Evolutionary conservation across 1,140 invertebrate genomes (phyloP).

Genomic region (Seison nebaliae): DNA sequence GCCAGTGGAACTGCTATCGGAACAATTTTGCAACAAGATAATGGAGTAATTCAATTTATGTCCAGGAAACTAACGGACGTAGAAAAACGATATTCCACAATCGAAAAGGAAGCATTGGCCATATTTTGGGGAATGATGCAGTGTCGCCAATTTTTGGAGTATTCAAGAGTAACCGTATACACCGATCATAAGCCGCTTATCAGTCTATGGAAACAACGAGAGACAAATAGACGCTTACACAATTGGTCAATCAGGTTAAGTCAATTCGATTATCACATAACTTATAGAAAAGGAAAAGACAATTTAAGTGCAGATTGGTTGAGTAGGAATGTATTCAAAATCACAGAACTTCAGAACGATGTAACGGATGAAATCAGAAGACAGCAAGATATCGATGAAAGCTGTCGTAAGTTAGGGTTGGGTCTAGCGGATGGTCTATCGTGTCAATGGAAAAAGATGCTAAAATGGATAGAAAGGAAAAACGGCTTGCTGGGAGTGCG

Average conservation of each 20-base stretch:
- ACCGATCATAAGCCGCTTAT: constrained; percentile 11
- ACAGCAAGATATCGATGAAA: too few species aligned
- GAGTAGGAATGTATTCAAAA: too few species aligned
- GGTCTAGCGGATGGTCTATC: too few species aligned
- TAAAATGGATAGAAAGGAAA: too few species aligned
- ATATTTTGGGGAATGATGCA: constrained; percentile 25
- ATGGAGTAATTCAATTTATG: constrained; percentile 15
- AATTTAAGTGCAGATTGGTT: constrained; percentile 2
- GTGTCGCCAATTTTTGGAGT: constrained; percentile 22
- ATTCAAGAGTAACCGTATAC: constrained; percentile 3
- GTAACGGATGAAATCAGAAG: too few species aligned
- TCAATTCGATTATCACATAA: constrained; percentile 1
- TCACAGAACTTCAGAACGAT: too few species aligned
- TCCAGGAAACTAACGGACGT: constrained; percentile 13
- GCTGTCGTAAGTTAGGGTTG: too few species aligned
- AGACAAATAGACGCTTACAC: not conserved
- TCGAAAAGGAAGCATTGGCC: constrained; percentile 26
- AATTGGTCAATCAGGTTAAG: not conserved
- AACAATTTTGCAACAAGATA: constrained; percentile 15
- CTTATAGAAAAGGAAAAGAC: not conserved
- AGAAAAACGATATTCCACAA: constrained; percentile 21
- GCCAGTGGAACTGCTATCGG: constrained; percentile 15
- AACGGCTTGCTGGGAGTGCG: too few species aligned
- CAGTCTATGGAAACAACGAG: not conserved
- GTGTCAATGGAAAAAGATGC: too few species aligned